Evolutionary conservation across 1,140 invertebrate genomes (phyloP), one percentile per base, ranked within the genome.

Genomic region (Aleiodes sp.): DNA sequence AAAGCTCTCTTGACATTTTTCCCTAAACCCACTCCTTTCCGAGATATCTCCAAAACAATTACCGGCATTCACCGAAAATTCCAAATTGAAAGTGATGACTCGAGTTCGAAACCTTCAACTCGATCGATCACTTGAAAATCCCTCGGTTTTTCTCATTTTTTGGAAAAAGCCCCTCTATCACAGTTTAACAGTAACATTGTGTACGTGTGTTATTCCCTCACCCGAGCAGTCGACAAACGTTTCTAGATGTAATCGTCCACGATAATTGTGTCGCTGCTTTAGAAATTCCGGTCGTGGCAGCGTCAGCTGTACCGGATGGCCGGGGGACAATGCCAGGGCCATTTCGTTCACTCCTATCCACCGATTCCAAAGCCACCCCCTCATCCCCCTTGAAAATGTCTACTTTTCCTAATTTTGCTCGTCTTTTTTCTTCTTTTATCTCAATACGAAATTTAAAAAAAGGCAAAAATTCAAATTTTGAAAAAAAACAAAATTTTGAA

Each of bases 391-490:
- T 24, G 65, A 60, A 68, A 71, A 46, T 59, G 65, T 71, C 61
- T 65, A 74, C 73, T 74, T 74, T 68, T 68, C 43, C 69, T 72
- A 39, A 65, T 43, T 63, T 52, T 56, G 65, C 63, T 62, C 66
- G 41, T 68, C 43, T 65, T 35, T 57, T 35, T 33, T 29, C 31
- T 35, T 37, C 56, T 60, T 60, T 56, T 24, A 12, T 56, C 2
- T 33, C 2, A 33, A 33, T 0, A 33, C 7, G 12, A 33, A 1
- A 33, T 33, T 8, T 33, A 33, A 33, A 33, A 4, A 33, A 4
- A 7, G 7, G 12, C 2, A 33, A 1, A 33, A 33, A 33, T 8
- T 33, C 31, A 33, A 7, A 33, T 8, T 1, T 33, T 70, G 10
- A 10, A 29, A 24, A 21, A n/a, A 1, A 33, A 8, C 31, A 35